phyloP scores from a whole-genome alignment of 2,797 vertebrate genomes.

The Gymnoscopelus microlampas region DNA sequence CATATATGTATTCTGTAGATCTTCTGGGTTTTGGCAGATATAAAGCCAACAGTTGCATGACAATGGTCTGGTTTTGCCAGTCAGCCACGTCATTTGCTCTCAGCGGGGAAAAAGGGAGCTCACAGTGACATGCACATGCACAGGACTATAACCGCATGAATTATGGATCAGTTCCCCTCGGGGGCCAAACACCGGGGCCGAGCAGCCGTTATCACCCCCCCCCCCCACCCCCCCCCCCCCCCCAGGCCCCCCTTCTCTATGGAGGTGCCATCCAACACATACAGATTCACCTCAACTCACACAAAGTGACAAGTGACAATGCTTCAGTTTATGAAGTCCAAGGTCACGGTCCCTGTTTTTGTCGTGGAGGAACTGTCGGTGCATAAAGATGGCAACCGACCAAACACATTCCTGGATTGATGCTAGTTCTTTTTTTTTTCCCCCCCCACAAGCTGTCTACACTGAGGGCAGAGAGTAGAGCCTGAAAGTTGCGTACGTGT shows the following conservation, averaged over 20 bases:
- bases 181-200: conserved; percentile 45
- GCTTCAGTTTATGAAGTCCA: conserved; percentile 36
- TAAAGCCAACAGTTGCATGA: conserved; percentile 42
- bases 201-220: conserved; percentile 48
- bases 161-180: conserved; percentile 67
- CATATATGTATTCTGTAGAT: not conserved
- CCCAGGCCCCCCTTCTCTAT: conserved; percentile 2
- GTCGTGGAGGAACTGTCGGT: conserved; percentile 3
- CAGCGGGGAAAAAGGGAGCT: conserved; percentile 50
- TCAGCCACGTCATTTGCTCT: conserved; percentile 47
- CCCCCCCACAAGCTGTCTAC: too few relatives aligned
- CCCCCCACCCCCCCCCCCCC: too few relatives aligned
- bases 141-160: conserved; percentile 61
- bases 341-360: conserved; percentile 17
- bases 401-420: conserved; percentile 3
- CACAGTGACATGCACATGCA: conserved; percentile 59
- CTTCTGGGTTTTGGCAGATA: conserved; percentile 20
- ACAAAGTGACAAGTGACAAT: conserved; percentile 37
- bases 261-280: conserved; percentile 52
- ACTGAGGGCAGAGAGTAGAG: too few relatives aligned
- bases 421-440: not conserved
- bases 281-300: conserved; percentile 41
- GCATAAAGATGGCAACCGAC: conserved; percentile 2
- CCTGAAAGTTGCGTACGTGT: too few relatives aligned
- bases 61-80: conserved; percentile 50